Conservation (phyloP, 2,888 invertebrate species). For the Deroplatys truncata region DNA sequence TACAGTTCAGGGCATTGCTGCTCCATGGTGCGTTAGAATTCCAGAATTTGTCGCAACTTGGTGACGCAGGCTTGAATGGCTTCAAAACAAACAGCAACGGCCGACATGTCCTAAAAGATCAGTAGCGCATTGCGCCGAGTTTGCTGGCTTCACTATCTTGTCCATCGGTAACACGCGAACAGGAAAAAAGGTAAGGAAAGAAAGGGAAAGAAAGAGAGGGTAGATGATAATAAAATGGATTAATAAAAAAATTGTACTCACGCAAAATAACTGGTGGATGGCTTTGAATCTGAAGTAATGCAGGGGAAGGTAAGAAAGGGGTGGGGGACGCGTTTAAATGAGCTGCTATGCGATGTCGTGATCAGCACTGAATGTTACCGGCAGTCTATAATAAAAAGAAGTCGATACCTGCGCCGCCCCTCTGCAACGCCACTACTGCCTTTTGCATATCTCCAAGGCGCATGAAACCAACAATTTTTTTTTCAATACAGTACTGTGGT, state of each 20-base stretch:
- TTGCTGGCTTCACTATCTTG: slow-evolving; percentile 1
- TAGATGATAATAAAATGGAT: slow-evolving; percentile 9
- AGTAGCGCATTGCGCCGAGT: background rate
- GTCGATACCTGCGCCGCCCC: background rate
- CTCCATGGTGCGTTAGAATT: no score
- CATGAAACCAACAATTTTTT: background rate
- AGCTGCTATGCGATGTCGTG: slow-evolving; percentile 10
- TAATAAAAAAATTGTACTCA: slow-evolving; percentile 14
- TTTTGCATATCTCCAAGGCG: background rate
- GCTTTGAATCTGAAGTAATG: slow-evolving; percentile 9
- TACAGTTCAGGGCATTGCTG: no score
- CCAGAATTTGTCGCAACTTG: no score
- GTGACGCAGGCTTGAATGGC: no score
- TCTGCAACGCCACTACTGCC: background rate
- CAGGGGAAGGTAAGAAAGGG: background rate
- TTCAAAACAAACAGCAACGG: background rate
- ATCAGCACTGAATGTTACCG: slow-evolving; percentile 24
- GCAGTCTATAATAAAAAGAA: slow-evolving; percentile 16
- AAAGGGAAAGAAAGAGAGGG: background rate
- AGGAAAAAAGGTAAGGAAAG: background rate
- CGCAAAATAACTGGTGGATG: slow-evolving; percentile 15
- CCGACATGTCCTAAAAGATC: background rate
- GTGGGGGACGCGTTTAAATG: background rate
- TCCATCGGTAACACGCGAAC: slow-evolving; percentile 8
- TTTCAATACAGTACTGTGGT: background rate